Conservation (phyloP, 35 echinoderm and acorn worm species). For the Holothuria glaberrima region DNA sequence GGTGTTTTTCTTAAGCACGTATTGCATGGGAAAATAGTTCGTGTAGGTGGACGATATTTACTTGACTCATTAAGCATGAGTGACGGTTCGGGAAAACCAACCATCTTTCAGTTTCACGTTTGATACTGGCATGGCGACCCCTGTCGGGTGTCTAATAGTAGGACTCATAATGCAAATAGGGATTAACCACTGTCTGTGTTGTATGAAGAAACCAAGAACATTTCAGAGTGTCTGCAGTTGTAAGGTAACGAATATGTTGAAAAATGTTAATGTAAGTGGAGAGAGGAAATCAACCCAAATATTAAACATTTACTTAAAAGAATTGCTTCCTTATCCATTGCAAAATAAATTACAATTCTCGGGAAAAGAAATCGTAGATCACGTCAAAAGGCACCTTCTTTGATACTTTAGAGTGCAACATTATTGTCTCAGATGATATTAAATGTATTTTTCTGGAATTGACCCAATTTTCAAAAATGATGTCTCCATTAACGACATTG, state of each 20-base stretch:
- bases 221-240: neutral
- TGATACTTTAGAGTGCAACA: too few relatives aligned
- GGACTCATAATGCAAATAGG: neutral
- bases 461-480: neutral
- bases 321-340: too few relatives aligned
- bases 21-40: neutral
- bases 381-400: too few relatives aligned
- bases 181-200: neutral
- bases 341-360: too few relatives aligned
- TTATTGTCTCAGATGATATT: too few relatives aligned
- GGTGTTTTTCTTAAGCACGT: neutral
- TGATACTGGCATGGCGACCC: neutral
- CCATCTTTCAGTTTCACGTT: constrained; percentile 35
- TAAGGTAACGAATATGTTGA: neutral
- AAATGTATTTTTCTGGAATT: too few relatives aligned
- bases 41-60: neutral
- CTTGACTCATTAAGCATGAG: neutral
- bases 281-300: too few relatives aligned
- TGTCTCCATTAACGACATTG: too few relatives aligned
- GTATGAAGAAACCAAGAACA: neutral
- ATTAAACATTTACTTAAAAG: too few relatives aligned
- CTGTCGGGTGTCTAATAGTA: neutral
- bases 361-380: too few relatives aligned
- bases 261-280: neutral
- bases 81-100: constrained; percentile 57